Evolutionary conservation across 2,113 vertebrate species (phyloP).

Genomic region (Pedetes capensis): DNA sequence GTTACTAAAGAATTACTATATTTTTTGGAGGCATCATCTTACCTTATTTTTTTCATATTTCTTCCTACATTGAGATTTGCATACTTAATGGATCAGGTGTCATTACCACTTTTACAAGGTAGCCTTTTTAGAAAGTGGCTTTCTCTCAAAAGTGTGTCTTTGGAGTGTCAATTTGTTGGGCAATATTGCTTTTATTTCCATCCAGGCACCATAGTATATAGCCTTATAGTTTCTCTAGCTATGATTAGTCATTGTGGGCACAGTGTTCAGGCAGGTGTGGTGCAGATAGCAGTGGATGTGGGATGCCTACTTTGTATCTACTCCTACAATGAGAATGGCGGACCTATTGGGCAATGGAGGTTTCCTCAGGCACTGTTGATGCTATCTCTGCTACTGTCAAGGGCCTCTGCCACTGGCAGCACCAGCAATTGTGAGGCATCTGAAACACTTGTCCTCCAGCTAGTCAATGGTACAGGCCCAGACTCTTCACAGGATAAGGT

Average conservation of each 20-base stretch:
- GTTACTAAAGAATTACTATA: background rate
- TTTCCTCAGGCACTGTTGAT: background rate
- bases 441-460: background rate
- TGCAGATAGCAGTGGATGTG: background rate
- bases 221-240: too few relatives aligned
- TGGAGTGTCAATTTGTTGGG: background rate
- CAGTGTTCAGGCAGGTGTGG: background rate
- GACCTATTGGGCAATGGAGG: too few relatives aligned
- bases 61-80: background rate
- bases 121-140: background rate
- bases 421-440: background rate
- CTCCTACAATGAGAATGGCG: background rate
- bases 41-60: background rate
- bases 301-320: background rate
- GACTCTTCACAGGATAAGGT: background rate
- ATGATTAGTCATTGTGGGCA: background rate
- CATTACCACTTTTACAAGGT: background rate
- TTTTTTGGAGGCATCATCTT: background rate
- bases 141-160: background rate
- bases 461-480: background rate
- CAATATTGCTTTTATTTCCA: background rate
- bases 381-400: background rate
- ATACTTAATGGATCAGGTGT: background rate
- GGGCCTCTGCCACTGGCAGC: background rate
- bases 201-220: background rate